A percentile compares a stretch with the other conserved stretches of the same genome.
phyloP scores from a whole-genome alignment of 2,113 vertebrate genomes.

The Cyanistes caeruleus region DNA sequence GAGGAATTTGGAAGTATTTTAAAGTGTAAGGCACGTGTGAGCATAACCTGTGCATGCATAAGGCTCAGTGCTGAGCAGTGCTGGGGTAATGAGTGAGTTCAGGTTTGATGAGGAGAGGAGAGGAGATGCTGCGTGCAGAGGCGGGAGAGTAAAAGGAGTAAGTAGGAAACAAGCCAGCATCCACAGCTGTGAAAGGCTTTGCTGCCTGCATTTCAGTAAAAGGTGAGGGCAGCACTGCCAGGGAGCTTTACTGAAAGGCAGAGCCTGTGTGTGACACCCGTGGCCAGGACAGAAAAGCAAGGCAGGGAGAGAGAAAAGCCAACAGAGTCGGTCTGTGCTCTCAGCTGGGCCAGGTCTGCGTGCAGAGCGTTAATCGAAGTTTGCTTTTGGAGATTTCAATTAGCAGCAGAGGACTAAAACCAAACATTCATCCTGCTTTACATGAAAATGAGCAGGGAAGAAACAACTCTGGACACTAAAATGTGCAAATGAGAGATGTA shows the following conservation, averaged over 20 bases:
- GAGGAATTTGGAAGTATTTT: background rate
- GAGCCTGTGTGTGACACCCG: background rate
- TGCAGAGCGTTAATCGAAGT: constrained; percentile 31
- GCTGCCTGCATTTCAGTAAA: background rate
- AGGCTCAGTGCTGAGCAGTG: background rate
- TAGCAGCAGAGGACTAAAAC: constrained; percentile 44
- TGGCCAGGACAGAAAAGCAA: background rate
- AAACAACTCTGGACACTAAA: constrained; percentile 19
- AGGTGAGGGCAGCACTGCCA: background rate
- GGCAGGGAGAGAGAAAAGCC: background rate
- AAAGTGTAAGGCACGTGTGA: background rate
- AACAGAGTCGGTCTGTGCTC: background rate
- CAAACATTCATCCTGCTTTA: constrained; percentile 55
- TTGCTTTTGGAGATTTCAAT: constrained; percentile 63
- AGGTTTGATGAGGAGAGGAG: constrained; percentile 24
- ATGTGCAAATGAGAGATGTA: constrained; percentile 24
- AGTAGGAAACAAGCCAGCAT: background rate
- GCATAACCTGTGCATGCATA: background rate
- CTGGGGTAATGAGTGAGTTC: constrained; percentile 14
- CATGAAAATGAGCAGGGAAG: constrained; percentile 53
- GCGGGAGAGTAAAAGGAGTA: background rate
- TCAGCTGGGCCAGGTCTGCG: background rate
- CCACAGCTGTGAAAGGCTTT: background rate
- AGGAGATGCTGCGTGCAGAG: background rate
- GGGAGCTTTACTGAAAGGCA: background rate